Percentiles rank a stretch among this genome's conserved stretches.
Conservation (phyloP, 2,797 vertebrate species). For the Meriones psammophilus region DNA sequence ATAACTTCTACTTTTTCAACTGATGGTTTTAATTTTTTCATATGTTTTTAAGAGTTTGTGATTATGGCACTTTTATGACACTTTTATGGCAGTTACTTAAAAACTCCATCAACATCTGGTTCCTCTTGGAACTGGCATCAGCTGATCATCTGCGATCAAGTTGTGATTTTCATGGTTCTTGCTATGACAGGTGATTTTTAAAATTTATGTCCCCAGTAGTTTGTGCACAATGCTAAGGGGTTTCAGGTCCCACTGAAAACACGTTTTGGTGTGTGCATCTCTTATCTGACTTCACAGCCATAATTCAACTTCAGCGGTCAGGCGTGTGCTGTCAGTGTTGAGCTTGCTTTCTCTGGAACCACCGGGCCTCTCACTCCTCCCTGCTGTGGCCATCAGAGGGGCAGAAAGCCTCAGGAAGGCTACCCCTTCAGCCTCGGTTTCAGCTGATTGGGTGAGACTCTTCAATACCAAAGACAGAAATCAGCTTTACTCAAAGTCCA, state of each 20-base stretch:
- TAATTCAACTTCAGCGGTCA: not conserved
- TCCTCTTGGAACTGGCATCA: not conserved
- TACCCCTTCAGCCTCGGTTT: not conserved
- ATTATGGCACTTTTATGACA: not conserved
- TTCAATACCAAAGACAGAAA: not conserved
- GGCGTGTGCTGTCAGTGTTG: too few relatives aligned
- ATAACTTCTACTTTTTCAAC: not conserved
- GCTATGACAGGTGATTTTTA: not conserved
- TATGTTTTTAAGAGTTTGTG: slow-evolving; percentile 12
- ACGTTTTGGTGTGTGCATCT: not conserved
- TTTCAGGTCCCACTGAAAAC: not conserved
- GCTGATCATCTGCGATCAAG: not conserved
- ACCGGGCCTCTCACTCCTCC: not conserved
- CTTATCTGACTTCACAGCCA: not conserved
- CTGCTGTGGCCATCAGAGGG: not conserved
- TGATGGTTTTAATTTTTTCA: not conserved
- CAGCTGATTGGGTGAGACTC: not conserved
- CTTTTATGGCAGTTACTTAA: not conserved
- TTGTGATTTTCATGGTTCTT: not conserved
- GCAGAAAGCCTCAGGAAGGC: not conserved
- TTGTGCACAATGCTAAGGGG: not conserved
- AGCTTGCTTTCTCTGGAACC: not conserved
- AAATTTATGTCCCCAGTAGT: not conserved
- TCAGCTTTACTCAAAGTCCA: not conserved
- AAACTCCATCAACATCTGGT: not conserved